Evolutionary conservation across 2,888 invertebrate genomes (phyloP).

Genomic region (Tortrix viridana): DNA sequence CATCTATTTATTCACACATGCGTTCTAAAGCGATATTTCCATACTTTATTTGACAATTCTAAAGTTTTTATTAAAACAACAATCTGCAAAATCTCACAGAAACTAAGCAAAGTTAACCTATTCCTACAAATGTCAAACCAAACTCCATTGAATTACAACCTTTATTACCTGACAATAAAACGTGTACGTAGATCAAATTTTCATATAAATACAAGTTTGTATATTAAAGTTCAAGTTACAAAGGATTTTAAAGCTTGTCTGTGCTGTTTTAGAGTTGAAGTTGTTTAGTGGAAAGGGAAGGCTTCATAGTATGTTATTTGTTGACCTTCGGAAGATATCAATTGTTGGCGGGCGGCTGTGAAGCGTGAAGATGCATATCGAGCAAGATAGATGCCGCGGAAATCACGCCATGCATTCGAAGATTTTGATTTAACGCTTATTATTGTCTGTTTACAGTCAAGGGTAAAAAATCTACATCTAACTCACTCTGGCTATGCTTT

Average conservation of each 20-base stretch:
- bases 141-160: slow-evolving; percentile 57
- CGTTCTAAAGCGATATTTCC: too few species aligned
- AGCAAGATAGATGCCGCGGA: slow-evolving; percentile 57
- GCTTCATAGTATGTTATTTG: slow-evolving; percentile 63
- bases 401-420: slow-evolving; percentile 41
- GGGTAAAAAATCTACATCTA: neutral
- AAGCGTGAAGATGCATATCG: slow-evolving; percentile 69
- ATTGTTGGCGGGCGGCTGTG: slow-evolving; percentile 67
- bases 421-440: slow-evolving; percentile 33
- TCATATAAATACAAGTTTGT: slow-evolving; percentile 21
- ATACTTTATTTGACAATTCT: too few species aligned
- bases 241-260: neutral
- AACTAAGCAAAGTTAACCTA: neutral
- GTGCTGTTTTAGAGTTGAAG: neutral
- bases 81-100: neutral
- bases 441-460: slow-evolving; percentile 12
- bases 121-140: slow-evolving; percentile 13
- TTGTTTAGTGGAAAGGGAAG: slow-evolving; percentile 1
- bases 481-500: too few species aligned
- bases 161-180: slow-evolving; percentile 26
- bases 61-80: neutral
- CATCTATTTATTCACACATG: too few species aligned
- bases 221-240: neutral
- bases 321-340: slow-evolving; percentile 81
- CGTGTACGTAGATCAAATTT: slow-evolving; percentile 34